phyloP scores from a whole-genome alignment of 2,113 vertebrate genomes.

The Sylvia atricapilla region DNA sequence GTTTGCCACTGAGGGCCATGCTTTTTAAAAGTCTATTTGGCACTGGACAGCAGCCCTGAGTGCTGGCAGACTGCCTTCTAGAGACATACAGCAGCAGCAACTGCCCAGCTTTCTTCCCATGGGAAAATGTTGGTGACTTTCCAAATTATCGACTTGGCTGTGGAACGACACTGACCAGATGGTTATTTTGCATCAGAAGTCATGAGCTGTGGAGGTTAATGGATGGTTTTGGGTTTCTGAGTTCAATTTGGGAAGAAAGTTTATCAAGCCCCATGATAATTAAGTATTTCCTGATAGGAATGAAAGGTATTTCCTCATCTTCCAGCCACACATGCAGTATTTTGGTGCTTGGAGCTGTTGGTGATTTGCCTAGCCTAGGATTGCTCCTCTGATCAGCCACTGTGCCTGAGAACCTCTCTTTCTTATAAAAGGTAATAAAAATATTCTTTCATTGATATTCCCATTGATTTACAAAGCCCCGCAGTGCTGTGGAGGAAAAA shows the following conservation, averaged over 20 bases:
- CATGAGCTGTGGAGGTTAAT: not conserved
- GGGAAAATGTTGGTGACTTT: slow-evolving; percentile 14
- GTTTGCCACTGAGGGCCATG: not conserved
- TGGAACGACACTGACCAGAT: slow-evolving; percentile 6
- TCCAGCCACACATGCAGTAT: not conserved
- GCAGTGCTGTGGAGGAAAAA: not conserved
- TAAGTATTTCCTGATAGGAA: not conserved
- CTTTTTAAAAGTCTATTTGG: not conserved
- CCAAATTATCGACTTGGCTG: not conserved
- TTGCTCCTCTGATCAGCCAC: not conserved
- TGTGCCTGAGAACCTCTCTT: not conserved
- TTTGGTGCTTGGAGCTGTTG: not conserved
- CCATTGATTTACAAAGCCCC: not conserved
- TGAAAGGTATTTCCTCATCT: not conserved
- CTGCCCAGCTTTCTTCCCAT: slow-evolving; percentile 28
- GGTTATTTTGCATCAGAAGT: slow-evolving; percentile 22
- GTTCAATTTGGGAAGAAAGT: not conserved
- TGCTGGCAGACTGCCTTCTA: slow-evolving; percentile 22
- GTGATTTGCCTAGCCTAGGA: not conserved
- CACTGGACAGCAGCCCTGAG: not conserved
- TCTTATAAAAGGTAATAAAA: not conserved
- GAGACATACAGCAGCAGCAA: slow-evolving; percentile 14
- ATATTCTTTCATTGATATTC: not conserved
- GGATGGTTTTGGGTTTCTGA: not conserved
- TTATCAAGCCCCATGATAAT: not conserved